phyloP scores from a whole-genome alignment of 2,888 invertebrate species.

The Pollenia angustigena region DNA sequence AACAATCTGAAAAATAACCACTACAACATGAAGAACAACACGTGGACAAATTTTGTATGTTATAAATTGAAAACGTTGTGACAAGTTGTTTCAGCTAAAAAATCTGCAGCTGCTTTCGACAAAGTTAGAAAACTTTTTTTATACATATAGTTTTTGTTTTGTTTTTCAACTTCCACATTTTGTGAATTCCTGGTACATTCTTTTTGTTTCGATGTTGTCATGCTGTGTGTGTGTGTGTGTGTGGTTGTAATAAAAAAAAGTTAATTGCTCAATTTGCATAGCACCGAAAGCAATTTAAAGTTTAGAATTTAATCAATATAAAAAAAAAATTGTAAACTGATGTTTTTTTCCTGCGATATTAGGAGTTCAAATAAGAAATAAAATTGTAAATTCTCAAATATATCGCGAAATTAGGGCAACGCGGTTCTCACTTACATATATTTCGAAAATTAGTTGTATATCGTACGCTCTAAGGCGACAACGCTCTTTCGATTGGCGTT shows the following conservation, averaged over 20 bases:
- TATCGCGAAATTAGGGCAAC: too few species aligned
- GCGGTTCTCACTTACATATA: too few species aligned
- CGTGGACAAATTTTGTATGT: conserved; percentile 12
- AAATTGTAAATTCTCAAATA: too few species aligned
- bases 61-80: conserved; percentile 35
- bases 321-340: not conserved
- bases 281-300: conserved; percentile 42
- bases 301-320: conserved; percentile 18
- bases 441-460: too few species aligned
- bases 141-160: not conserved
- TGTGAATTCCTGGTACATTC: not conserved
- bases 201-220: not conserved
- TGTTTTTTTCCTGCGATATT: too few species aligned
- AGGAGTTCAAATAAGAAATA: too few species aligned
- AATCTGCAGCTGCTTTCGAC: conserved; percentile 32
- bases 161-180: not conserved
- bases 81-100: conserved; percentile 30
- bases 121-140: conserved; percentile 36
- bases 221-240: conserved; percentile 16
- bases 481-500: too few species aligned
- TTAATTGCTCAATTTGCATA: conserved; percentile 31
- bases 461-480: too few species aligned
- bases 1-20: not conserved
- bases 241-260: conserved; percentile 2
- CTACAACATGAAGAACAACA: not conserved